Percentiles rank a stretch among this genome's conserved stretches.
Conservation (phyloP, 2,888 invertebrate species). For the Ectemnius cavifrons region DNA sequence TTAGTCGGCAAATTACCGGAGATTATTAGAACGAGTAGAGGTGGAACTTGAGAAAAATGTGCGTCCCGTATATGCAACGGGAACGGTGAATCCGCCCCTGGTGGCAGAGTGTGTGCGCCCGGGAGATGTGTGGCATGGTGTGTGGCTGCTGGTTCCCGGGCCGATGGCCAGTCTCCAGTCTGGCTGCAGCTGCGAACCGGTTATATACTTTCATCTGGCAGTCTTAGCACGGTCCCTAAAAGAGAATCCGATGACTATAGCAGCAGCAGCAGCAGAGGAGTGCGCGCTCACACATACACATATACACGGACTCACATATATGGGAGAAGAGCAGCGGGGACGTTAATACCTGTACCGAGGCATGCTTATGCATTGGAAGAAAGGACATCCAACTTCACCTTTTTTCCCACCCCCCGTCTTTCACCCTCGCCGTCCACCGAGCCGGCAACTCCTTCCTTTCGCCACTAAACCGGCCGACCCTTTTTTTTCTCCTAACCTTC, state of each 20-base stretch:
- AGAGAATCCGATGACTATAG: conserved; percentile 62
- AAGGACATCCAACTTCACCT: conserved; percentile 49
- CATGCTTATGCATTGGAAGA: conserved; percentile 65
- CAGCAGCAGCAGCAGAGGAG: conserved; percentile 32
- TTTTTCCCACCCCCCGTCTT: conserved; percentile 4
- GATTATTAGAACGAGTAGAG: background rate
- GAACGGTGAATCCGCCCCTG: conserved; percentile 63
- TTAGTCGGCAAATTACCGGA: background rate
- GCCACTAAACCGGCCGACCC: conserved; percentile 42
- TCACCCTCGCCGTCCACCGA: conserved; percentile 1
- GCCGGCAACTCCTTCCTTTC: conserved; percentile 46
- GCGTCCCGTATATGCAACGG: conserved; percentile 22
- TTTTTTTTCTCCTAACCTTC: conserved; percentile 53
- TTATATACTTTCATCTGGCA: conserved; percentile 73
- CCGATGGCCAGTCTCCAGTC: conserved; percentile 62
- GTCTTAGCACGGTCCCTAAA: conserved; percentile 64
- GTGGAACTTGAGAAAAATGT: conserved; percentile 20
- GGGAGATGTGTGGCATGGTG: conserved; percentile 33
- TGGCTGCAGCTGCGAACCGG: conserved; percentile 77
- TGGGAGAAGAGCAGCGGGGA: conserved; percentile 39
- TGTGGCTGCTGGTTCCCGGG: conserved; percentile 54
- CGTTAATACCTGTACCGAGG: conserved; percentile 64
- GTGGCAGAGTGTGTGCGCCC: conserved; percentile 54
- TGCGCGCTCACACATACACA: conserved; percentile 25
- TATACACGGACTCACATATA: conserved; percentile 27